Evolutionary conservation across 2,888 invertebrate genomes (phyloP).

Genomic region (Thecophora atra): DNA sequence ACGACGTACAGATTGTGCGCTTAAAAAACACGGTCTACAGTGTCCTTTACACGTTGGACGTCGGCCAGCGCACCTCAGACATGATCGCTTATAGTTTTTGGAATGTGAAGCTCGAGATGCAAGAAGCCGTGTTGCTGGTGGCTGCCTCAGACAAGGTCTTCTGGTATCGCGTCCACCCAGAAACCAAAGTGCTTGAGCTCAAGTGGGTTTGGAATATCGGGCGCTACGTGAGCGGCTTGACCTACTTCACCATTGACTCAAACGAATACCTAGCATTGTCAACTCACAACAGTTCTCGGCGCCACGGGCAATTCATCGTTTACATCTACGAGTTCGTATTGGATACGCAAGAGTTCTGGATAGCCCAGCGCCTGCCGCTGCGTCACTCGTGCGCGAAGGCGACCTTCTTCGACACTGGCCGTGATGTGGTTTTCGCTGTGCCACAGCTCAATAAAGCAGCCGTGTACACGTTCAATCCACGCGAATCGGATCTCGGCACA

Average conservation of each 20-base stretch:
- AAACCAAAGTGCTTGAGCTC: constrained; percentile 39
- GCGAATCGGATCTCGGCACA: constrained; percentile 45
- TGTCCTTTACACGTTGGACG: constrained; percentile 41
- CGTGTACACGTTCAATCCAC: constrained; percentile 57
- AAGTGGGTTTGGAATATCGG: constrained; percentile 59
- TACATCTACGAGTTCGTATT: constrained; percentile 59
- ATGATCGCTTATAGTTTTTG: constrained; percentile 56
- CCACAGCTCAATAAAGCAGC: constrained; percentile 54
- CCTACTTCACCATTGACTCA: constrained; percentile 52
- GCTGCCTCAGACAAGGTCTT: constrained; percentile 50
- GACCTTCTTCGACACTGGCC: constrained; percentile 57
- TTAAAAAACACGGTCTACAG: constrained; percentile 46
- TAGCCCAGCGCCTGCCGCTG: constrained; percentile 58
- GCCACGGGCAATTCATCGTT: constrained; percentile 45
- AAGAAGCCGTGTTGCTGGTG: constrained; percentile 54
- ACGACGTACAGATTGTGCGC: constrained; percentile 51
- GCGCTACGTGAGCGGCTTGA: constrained; percentile 47
- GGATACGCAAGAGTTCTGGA: constrained; percentile 56
- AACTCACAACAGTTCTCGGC: constrained; percentile 44
- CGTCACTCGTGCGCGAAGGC: constrained; percentile 50
- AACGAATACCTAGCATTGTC: constrained; percentile 52
- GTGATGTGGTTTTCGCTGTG: constrained; percentile 59
- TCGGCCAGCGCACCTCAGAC: constrained; percentile 46
- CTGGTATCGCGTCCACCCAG: constrained; percentile 54
- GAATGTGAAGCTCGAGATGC: constrained; percentile 49